Conservation (phyloP, 2,113 vertebrate species). For the Tragelaphus scriptus region DNA sequence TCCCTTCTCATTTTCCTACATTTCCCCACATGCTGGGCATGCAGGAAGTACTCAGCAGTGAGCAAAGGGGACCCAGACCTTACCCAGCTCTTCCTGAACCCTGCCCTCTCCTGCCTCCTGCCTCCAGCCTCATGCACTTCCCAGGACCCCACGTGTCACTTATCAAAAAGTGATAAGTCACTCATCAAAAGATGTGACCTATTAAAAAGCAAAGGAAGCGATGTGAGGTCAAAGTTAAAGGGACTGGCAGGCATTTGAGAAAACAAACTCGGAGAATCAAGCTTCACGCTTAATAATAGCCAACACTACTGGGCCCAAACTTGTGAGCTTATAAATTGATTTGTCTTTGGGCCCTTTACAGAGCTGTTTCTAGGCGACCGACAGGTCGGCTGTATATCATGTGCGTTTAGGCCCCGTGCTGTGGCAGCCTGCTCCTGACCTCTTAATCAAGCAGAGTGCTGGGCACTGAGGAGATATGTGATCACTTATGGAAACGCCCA, state of each 20-base stretch:
- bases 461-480: slow-evolving; percentile 65
- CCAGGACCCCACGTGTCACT: neutral
- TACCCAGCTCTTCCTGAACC: neutral
- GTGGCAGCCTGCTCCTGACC: slow-evolving; percentile 81
- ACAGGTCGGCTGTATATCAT: slow-evolving; percentile 75
- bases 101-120: neutral
- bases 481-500: slow-evolving; percentile 76
- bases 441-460: slow-evolving; percentile 81
- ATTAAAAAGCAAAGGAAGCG: slow-evolving; percentile 18
- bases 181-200: slow-evolving; percentile 42
- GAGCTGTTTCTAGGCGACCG: slow-evolving; percentile 73
- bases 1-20: neutral
- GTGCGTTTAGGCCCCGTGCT: slow-evolving; percentile 58
- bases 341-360: slow-evolving; percentile 75
- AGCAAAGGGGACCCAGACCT: neutral
- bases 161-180: neutral
- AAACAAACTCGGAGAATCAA: slow-evolving; percentile 34
- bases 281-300: slow-evolving; percentile 56
- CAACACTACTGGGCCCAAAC: slow-evolving; percentile 56
- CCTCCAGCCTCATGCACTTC: neutral
- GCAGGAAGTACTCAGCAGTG: neutral
- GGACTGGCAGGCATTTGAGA: neutral
- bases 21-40: neutral
- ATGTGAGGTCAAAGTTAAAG: slow-evolving; percentile 23
- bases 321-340: slow-evolving; percentile 75